phyloP scores from a whole-genome alignment of 2,888 invertebrate species.

The Hetaerina titia region DNA sequence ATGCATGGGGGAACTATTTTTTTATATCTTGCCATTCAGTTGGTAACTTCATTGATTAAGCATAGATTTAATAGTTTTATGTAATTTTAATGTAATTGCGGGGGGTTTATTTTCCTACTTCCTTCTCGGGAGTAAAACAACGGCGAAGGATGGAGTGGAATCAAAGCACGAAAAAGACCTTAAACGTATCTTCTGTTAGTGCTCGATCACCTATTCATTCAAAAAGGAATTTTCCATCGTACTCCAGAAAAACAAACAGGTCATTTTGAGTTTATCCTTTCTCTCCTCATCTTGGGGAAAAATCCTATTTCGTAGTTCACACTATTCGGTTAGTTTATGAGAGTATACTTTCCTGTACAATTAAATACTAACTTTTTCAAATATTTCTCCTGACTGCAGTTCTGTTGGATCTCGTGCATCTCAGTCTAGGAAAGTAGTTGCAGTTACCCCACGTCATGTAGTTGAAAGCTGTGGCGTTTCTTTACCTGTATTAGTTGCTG shows the following conservation, averaged over 20 bases:
- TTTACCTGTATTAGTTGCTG: constrained; percentile 92
- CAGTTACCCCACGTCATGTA: constrained; percentile 85
- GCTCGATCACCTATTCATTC: background rate
- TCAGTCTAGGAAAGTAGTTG: constrained; percentile 86
- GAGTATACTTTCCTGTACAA: background rate
- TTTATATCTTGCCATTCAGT: too few species aligned
- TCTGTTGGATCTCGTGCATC: constrained; percentile 82
- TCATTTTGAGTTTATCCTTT: background rate
- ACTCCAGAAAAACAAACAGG: constrained; percentile 14
- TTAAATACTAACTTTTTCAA: background rate
- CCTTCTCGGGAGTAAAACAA: background rate
- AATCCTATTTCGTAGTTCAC: background rate
- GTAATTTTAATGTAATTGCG: too few species aligned
- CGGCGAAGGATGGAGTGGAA: constrained; percentile 24
- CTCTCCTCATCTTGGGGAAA: background rate
- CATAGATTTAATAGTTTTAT: too few species aligned
- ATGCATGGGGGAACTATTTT: too few species aligned
- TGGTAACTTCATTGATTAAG: too few species aligned
- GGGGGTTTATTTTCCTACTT: background rate
- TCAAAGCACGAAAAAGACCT: constrained; percentile 22
- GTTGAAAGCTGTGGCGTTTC: constrained; percentile 90
- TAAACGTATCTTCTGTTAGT: background rate
- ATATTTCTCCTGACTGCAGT: constrained; percentile 72
- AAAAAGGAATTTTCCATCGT: background rate
- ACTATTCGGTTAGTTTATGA: background rate